Percentiles rank a stretch among this genome's conserved stretches.
These are phyloP conservation scores for Nematostella vectensis DNA, from an alignment of 92 coral and sea anemone species.

Conservation along the genomic window DNA sequence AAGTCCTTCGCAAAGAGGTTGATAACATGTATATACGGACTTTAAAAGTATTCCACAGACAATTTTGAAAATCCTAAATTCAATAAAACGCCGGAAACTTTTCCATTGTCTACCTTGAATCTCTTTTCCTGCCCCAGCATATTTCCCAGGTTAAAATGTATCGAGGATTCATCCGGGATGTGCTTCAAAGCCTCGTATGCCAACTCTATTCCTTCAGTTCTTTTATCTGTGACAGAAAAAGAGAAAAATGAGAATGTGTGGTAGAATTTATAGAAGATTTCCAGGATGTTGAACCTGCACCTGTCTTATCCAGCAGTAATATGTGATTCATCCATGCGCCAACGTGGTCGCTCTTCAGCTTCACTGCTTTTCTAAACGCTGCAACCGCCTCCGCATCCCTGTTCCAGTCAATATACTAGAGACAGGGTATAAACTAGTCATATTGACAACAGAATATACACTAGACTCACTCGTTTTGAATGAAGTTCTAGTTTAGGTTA, in stretches of 20 bases:
- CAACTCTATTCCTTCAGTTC: conserved; percentile 48
- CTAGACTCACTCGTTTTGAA: too few relatives aligned
- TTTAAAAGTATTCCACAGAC: too few relatives aligned
- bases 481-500: too few relatives aligned
- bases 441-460: background rate
- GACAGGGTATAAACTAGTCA: too few relatives aligned
- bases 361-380: conserved; percentile 60
- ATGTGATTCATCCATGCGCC: conserved; percentile 89
- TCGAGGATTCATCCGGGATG: conserved; percentile 50
- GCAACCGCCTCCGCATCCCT: conserved; percentile 42
- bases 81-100: too few relatives aligned
- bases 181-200: conserved; percentile 44
- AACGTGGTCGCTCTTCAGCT: conserved; percentile 49
- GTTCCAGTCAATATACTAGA: conserved; percentile 73
- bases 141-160: conserved; percentile 76
- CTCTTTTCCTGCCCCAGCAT: conserved; percentile 73
- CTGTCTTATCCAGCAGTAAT: conserved; percentile 78
- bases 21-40: too few relatives aligned
- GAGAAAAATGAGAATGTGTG: background rate
- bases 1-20: too few relatives aligned
- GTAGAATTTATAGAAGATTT: background rate
- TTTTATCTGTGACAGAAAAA: conserved; percentile 32
- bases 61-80: too few relatives aligned
- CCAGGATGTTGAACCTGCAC: conserved; percentile 13
- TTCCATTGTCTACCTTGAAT: conserved; percentile 45